phyloP scores from a whole-genome alignment of 1,140 invertebrate genomes.

The Maniola jurtina region DNA sequence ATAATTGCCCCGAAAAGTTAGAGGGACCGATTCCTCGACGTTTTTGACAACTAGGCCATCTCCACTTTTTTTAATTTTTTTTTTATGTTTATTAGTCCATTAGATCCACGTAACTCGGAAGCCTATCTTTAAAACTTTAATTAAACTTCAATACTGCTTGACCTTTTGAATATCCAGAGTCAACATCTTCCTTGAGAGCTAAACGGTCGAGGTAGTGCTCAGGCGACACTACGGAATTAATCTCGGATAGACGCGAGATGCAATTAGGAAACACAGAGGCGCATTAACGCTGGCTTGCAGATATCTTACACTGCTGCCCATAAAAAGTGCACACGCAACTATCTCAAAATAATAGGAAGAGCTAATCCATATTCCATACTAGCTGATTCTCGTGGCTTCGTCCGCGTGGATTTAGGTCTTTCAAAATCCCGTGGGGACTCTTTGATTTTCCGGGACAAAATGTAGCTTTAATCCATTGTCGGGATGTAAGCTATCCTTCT shows the following conservation, averaged over 20 bases:
- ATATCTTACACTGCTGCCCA: slow-evolving; percentile 12
- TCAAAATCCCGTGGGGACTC: too few relatives aligned
- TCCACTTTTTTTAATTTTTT: too few relatives aligned
- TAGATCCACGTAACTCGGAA: too few relatives aligned
- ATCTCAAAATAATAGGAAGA: neutral
- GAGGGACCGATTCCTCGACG: too few relatives aligned
- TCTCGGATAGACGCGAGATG: slow-evolving; percentile 47
- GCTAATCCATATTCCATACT: neutral
- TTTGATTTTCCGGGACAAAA: too few relatives aligned
- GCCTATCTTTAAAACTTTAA: neutral
- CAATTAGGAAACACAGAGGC: slow-evolving; percentile 51
- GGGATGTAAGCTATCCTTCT: too few relatives aligned
- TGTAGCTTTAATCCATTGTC: too few relatives aligned
- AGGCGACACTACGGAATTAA: slow-evolving; percentile 41
- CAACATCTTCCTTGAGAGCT: neutral
- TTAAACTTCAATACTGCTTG: neutral
- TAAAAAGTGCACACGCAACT: neutral
- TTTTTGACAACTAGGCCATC: too few relatives aligned
- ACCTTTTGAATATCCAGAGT: neutral
- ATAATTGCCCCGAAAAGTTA: too few relatives aligned
- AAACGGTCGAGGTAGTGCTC: neutral
- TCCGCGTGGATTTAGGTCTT: too few relatives aligned
- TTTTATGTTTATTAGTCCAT: too few relatives aligned
- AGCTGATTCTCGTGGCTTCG: too few relatives aligned
- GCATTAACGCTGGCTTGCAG: slow-evolving; percentile 27